Percentiles rank a stretch among this genome's conserved stretches.
Conservation (phyloP, 2,113 vertebrate species). For the Scopus umbretta region DNA sequence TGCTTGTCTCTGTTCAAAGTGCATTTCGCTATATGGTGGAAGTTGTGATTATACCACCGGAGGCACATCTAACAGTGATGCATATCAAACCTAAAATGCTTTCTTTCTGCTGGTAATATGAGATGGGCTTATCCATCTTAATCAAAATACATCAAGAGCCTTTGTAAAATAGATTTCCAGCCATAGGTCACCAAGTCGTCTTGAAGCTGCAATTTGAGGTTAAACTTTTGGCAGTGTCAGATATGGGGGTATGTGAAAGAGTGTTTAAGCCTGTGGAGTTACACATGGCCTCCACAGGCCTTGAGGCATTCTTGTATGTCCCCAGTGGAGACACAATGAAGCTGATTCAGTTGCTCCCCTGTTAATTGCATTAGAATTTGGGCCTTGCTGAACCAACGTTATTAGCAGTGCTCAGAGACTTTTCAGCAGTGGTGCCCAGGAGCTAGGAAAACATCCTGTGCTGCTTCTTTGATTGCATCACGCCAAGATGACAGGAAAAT, state of each 20-base stretch:
- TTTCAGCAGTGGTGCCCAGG: neutral
- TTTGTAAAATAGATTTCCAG: neutral
- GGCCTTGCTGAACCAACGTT: neutral
- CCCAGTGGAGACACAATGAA: neutral
- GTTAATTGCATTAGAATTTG: neutral
- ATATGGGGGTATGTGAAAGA: neutral
- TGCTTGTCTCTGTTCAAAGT: neutral
- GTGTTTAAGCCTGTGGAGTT: neutral
- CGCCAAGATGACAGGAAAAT: neutral
- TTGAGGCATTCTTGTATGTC: neutral
- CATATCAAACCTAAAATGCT: neutral
- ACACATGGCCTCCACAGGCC: neutral
- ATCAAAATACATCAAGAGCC: neutral
- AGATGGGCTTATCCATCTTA: neutral
- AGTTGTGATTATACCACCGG: neutral
- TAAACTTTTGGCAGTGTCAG: neutral
- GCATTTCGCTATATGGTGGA: neutral
- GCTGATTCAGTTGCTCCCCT: neutral
- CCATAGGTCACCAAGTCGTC: fast-evolving
- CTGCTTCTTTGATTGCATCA: neutral
- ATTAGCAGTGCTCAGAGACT: neutral
- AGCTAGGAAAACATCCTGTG: neutral
- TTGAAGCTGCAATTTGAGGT: neutral
- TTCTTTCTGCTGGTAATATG: neutral
- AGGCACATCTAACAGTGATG: neutral